Percentiles rank a stretch among this genome's conserved stretches.
Evolutionary conservation across 1,140 invertebrate species (phyloP).

Genomic region (Drosophila nebulosa): DNA sequence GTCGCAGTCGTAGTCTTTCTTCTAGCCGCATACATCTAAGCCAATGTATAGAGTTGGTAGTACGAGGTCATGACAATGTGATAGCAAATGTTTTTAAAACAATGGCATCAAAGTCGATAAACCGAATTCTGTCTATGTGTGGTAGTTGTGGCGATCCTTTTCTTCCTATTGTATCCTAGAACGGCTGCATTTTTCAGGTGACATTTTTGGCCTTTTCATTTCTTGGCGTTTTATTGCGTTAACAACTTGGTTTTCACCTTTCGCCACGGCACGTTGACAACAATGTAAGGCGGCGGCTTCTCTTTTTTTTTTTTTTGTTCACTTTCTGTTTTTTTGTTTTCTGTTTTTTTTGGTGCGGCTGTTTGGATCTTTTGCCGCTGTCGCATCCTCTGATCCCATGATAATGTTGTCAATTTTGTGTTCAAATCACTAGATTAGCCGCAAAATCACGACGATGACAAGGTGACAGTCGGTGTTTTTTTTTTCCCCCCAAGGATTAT

Average conservation of each 20-base stretch:
- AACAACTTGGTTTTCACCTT: conserved; percentile 57
- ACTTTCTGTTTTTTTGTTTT: background rate
- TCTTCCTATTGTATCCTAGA: conserved; percentile 16
- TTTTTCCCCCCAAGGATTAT: conserved; percentile 33
- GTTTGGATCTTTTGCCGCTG: conserved; percentile 56
- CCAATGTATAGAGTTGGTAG: background rate
- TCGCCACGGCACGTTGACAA: conserved; percentile 70
- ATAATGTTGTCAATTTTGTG: conserved; percentile 66
- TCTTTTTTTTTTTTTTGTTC: conserved; percentile 9
- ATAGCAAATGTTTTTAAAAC: conserved; percentile 60
- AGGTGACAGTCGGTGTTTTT: background rate
- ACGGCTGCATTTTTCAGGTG: conserved; percentile 64
- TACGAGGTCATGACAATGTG: conserved; percentile 51
- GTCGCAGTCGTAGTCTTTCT: conserved; percentile 37
- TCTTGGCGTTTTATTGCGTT: conserved; percentile 43
- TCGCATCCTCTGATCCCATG: conserved; percentile 15
- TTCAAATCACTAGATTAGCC: conserved; percentile 61
- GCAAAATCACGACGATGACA: conserved; percentile 48
- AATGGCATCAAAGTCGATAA: conserved; percentile 59
- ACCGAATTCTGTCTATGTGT: conserved; percentile 31
- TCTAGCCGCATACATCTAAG: conserved; percentile 34
- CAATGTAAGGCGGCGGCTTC: conserved; percentile 44
- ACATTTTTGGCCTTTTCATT: conserved; percentile 38
- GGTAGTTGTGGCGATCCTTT: conserved; percentile 5
- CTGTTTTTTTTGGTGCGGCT: conserved; percentile 34